Base-by-base conservation (phyloP, 2,113 vertebrate species). In the Channa argus region DNA sequence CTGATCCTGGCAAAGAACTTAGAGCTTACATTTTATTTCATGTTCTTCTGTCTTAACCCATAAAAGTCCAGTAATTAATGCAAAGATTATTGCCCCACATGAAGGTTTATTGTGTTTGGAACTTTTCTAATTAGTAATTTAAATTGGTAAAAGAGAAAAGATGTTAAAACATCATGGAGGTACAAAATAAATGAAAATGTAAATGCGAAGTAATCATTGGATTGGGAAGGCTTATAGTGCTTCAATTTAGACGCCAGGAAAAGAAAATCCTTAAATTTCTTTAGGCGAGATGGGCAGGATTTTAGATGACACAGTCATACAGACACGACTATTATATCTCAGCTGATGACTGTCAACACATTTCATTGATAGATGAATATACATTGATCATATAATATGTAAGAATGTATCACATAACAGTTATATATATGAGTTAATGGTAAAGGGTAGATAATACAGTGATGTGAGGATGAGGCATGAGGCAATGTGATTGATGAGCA, bases 1-100 rank as follows among this genome's bases (percentile, higher is more conserved):
- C 65, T 85, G 63, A 79, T 64, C 33, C 52, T 49, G 44, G 36
- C 70, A 73, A 77, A 81, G 39, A 43, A 79, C 59, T 79, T 69
- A 24, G 24, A 24, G 24, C 24, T 24, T 24, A 15, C 24, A 15
- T 68, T 71, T 75, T 0, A 38, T 63, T 59, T 47, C 3, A 4
- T 50, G 46, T 46, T 71, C 43, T 46, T 66, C 24, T 11, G 37
- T 65, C 39, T 5, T 13, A 47, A 77, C 74, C 33, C 13, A 58
- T 13, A 33, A 74, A 59, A 58, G 47, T 1, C 4, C 59, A 61
- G n/a, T 4, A 60, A 58, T 72, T 10, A 68, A 67, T 51, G 43
- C 5, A 51, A 53, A 60, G 39, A 12, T 5, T 3, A 34, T 34
- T 14, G 55, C 10, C 9, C 14, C 60, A 24, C 15, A 13, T 38